These are phyloP conservation scores for Clarias macrocephalus DNA, from an alignment of 2,113 vertebrate genomes.

Conservation along the genomic window DNA sequence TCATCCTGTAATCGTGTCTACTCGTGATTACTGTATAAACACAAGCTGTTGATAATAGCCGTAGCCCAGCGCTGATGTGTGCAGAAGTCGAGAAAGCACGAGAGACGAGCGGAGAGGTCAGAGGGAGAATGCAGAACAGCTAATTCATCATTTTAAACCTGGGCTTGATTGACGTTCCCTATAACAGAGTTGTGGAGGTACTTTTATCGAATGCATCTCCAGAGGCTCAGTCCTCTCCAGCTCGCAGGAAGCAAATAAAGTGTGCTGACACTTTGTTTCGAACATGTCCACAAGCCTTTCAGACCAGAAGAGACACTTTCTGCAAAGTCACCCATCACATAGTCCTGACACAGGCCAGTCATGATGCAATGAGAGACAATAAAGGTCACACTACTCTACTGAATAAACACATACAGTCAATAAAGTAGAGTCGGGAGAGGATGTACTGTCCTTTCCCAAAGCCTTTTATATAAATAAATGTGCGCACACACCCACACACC, in stretches of 20 bases:
- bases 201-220: conserved; percentile 44
- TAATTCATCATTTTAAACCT: conserved; percentile 30
- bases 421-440: conserved; percentile 22
- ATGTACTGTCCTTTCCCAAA: background rate
- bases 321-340: conserved; percentile 49
- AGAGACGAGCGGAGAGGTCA: background rate
- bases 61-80: background rate
- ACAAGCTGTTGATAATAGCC: background rate
- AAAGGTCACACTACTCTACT: conserved; percentile 35
- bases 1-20: background rate
- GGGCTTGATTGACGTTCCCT: conserved; percentile 38
- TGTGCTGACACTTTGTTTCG: conserved; percentile 29
- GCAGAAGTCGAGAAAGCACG: background rate
- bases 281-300: conserved; percentile 11
- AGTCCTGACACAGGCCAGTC: conserved; percentile 30
- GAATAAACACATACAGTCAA: background rate
- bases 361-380: conserved; percentile 17
- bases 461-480: too few relatives aligned
- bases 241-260: conserved; percentile 33
- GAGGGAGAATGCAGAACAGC: conserved; percentile 15
- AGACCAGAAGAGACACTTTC: conserved; percentile 8
- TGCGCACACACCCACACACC: background rate
- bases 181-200: conserved; percentile 18
- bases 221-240: conserved; percentile 30
- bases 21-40: background rate